phyloP scores from a whole-genome alignment of 2,888 invertebrate species.

The Brenthis daphne region DNA sequence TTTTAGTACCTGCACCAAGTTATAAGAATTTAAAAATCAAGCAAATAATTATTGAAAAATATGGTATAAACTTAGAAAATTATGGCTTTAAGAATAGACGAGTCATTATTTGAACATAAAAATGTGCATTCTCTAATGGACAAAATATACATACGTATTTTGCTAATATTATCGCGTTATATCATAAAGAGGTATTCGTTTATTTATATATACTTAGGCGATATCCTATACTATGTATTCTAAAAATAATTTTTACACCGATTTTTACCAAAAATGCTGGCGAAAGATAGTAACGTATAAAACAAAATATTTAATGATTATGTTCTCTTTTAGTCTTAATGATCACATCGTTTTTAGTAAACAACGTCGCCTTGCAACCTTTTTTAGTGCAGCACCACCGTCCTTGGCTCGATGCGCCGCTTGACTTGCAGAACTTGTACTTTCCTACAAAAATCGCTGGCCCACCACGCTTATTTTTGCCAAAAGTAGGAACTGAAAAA shows the following conservation, averaged over 20 bases:
- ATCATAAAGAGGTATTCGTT: too few species aligned
- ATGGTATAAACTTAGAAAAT: too few species aligned
- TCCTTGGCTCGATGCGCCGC: neutral
- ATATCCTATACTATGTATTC: too few species aligned
- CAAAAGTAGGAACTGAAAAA: constrained; percentile 49
- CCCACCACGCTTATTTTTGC: constrained; percentile 44
- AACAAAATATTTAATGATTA: constrained; percentile 42
- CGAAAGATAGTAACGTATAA: neutral
- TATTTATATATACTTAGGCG: too few species aligned
- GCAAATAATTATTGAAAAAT: too few species aligned
- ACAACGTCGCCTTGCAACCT: constrained; percentile 50
- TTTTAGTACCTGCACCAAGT: neutral
- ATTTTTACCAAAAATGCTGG: neutral
- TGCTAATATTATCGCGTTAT: too few species aligned
- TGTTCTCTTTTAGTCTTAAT: constrained; percentile 51
- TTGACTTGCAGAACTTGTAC: constrained; percentile 45
- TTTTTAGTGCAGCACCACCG: constrained; percentile 50
- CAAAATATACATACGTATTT: too few species aligned
- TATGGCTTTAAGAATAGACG: too few species aligned
- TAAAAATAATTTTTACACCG: too few species aligned
- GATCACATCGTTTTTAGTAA: constrained; percentile 52
- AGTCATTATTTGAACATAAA: too few species aligned
- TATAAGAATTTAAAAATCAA: too few species aligned
- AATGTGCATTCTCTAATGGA: too few species aligned
- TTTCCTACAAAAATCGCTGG: constrained; percentile 51